These are phyloP conservation scores for Mionectes macconnelli DNA, from an alignment of 2,113 vertebrate species.

Conservation along the genomic window DNA sequence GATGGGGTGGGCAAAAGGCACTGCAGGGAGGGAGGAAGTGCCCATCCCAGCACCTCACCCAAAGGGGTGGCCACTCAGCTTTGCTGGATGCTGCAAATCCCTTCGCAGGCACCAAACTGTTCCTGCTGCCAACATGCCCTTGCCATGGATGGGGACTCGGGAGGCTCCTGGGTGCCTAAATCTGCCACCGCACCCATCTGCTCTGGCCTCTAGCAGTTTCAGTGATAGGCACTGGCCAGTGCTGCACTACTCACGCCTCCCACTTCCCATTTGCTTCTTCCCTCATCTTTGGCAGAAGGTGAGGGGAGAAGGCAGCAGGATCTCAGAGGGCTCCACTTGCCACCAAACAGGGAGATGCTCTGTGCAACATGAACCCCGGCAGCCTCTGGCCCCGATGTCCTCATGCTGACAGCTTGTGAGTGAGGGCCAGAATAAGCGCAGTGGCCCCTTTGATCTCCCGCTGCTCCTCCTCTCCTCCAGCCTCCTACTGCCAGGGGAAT, in stretches of 20 bases:
- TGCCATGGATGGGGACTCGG: accelerated
- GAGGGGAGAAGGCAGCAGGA: not conserved
- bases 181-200: not conserved
- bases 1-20: not conserved
- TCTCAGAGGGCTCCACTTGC: not conserved
- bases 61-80: not conserved
- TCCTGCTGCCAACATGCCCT: not conserved
- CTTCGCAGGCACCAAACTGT: not conserved
- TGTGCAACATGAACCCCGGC: accelerated
- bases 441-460: not conserved
- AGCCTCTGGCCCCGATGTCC: not conserved
- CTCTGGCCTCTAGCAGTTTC: not conserved
- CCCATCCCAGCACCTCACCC: accelerated
- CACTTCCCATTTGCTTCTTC: accelerated
- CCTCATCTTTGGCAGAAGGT: not conserved
- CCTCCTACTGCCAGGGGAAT: not conserved
- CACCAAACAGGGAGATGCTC: not conserved
- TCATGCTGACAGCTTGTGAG: not conserved
- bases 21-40: not conserved
- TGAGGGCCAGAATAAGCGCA: not conserved
- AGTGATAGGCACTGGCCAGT: accelerated
- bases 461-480: not conserved
- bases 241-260: not conserved
- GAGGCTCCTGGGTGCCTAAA: not conserved
- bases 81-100: not conserved